These are phyloP conservation scores for Autographa pulchrina DNA, from an alignment of 2,888 invertebrate species.

Conservation along the genomic window DNA sequence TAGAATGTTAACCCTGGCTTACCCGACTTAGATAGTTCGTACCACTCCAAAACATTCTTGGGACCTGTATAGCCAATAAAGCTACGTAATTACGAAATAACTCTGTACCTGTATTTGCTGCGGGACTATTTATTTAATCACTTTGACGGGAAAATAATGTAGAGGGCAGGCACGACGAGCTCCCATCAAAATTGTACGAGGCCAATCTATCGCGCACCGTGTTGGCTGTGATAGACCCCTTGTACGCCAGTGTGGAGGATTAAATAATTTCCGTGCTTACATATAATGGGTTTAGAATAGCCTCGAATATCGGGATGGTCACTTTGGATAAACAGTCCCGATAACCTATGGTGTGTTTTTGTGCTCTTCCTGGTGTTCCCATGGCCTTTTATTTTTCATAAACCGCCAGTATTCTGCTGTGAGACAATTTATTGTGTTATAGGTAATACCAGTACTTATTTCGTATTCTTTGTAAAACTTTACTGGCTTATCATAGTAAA, in stretches of 20 bases:
- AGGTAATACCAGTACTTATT: too few species aligned
- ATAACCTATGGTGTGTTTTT: slow-evolving; percentile 22
- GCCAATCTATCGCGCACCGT: slow-evolving; percentile 78
- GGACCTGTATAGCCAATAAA: slow-evolving; percentile 82
- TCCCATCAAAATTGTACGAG: slow-evolving; percentile 78
- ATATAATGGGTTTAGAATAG: slow-evolving; percentile 56
- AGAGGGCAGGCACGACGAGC: slow-evolving; percentile 67
- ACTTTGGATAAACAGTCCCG: slow-evolving; percentile 44
- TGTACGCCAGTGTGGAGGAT: slow-evolving; percentile 63
- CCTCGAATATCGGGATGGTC: slow-evolving; percentile 32
- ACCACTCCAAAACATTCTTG: slow-evolving; percentile 80
- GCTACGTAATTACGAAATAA: slow-evolving; percentile 87
- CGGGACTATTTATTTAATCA: slow-evolving; percentile 88
- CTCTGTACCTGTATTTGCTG: slow-evolving; percentile 76
- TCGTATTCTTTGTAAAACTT: too few species aligned
- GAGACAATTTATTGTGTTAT: too few species aligned
- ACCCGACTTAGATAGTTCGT: slow-evolving; percentile 60
- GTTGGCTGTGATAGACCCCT: slow-evolving; percentile 70
- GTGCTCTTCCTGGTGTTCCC: background rate
- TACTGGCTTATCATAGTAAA: too few species aligned
- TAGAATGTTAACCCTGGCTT: slow-evolving; percentile 70
- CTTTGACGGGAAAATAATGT: slow-evolving; percentile 88
- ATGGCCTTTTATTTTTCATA: background rate
- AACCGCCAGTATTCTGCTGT: too few species aligned
- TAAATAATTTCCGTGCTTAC: slow-evolving; percentile 77